phyloP scores from a whole-genome alignment of 1,140 invertebrate species.

The Drosophila pallidifrons region DNA sequence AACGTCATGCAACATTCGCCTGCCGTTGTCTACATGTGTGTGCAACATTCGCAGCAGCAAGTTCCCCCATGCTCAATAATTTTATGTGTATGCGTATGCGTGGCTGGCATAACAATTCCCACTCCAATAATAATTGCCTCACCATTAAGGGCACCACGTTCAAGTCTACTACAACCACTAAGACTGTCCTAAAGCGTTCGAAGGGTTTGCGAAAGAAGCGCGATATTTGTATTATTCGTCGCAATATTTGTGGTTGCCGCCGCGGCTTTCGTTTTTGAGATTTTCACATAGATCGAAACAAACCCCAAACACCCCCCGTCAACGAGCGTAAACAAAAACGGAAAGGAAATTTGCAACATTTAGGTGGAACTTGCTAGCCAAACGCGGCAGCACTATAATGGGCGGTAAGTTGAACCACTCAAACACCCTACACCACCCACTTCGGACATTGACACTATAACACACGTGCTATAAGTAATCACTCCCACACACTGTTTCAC shows the following conservation, averaged over 20 bases:
- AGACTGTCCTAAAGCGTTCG: constrained; percentile 58
- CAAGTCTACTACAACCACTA: constrained; percentile 11
- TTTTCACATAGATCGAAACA: constrained; percentile 1
- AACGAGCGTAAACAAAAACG: constrained; percentile 5
- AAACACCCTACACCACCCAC: not conserved
- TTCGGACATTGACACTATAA: constrained; percentile 13
- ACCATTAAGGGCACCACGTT: constrained; percentile 33
- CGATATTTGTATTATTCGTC: constrained; percentile 28
- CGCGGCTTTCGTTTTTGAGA: constrained; percentile 58
- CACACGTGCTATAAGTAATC: not conserved
- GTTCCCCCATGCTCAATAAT: constrained; percentile 73
- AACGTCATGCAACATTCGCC: constrained; percentile 78
- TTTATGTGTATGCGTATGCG: constrained; percentile 78
- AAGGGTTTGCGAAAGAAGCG: constrained; percentile 73
- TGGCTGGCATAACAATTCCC: constrained; percentile 60
- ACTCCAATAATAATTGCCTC: constrained; percentile 39
- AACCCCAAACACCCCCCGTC: constrained; percentile 3
- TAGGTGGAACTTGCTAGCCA: constrained; percentile 66
- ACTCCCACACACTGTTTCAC: not conserved
- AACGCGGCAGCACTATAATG: constrained; percentile 74
- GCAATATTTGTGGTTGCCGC: constrained; percentile 32
- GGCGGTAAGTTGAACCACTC: constrained; percentile 58
- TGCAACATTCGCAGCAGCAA: constrained; percentile 79
- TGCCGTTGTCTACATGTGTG: constrained; percentile 71
- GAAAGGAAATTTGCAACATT: constrained; percentile 50